Conservation (phyloP, 2,797 vertebrate genomes). For the Calcarius lapponicus region DNA sequence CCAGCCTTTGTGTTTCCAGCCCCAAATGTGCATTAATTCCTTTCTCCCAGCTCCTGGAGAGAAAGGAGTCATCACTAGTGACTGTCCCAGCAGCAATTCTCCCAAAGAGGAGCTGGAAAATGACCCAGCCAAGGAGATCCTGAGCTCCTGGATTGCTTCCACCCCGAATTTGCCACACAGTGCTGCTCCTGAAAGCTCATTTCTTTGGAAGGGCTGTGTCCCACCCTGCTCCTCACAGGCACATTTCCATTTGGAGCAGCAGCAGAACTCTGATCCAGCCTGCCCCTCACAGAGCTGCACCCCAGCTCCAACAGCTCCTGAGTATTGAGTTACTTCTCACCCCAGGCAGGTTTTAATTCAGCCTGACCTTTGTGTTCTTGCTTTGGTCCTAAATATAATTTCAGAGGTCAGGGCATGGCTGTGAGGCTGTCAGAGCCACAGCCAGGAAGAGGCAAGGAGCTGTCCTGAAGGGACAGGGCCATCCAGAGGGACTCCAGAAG, state of each 20-base stretch:
- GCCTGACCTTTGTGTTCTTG: not conserved
- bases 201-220: not conserved
- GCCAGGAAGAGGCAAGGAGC: not conserved
- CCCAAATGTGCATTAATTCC: not conserved
- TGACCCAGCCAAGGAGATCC: not conserved
- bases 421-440: not conserved
- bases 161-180: not conserved
- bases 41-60: not conserved
- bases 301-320: not conserved
- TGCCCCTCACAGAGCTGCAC: not conserved
- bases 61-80: too few species aligned
- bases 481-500: not conserved
- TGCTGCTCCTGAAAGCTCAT: not conserved
- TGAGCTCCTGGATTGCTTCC: fast-evolving
- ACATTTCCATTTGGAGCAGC: not conserved
- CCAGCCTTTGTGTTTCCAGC: not conserved
- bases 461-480: not conserved
- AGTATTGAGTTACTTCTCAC: not conserved
- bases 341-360: not conserved
- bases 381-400: not conserved
- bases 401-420: not conserved
- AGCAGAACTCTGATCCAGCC: not conserved
- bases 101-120: not conserved
- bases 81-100: not conserved
- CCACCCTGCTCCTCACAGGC: not conserved